These are phyloP conservation scores for Hassar affinis DNA, from an alignment of 2,113 vertebrate genomes.

Conservation along the genomic window DNA sequence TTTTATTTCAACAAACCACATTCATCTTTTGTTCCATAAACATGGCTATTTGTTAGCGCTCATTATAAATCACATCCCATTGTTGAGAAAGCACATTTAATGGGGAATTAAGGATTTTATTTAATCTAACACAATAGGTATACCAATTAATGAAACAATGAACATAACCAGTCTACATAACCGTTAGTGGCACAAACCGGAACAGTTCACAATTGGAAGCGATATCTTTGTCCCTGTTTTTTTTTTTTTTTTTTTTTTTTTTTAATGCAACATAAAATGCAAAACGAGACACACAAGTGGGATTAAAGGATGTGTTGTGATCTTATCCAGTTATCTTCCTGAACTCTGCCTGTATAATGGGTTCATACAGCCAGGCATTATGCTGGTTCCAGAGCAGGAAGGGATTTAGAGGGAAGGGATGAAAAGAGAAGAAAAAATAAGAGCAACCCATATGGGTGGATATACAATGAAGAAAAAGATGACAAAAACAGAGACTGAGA, in stretches of 20 bases:
- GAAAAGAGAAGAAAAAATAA: neutral
- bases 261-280: constrained; percentile 5
- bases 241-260: neutral
- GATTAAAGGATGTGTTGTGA: constrained; percentile 42
- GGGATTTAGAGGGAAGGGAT: constrained; percentile 30
- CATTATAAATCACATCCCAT: constrained; percentile 43
- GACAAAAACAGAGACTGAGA: constrained; percentile 28
- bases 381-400: constrained; percentile 38
- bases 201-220: neutral
- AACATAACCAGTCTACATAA: constrained; percentile 1
- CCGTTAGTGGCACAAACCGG: neutral
- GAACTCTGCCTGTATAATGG: constrained; percentile 40
- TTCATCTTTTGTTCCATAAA: constrained; percentile 34
- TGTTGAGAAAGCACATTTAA: constrained; percentile 28
- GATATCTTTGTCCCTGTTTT: neutral
- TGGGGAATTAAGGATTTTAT: constrained; percentile 29
- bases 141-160: constrained; percentile 29
- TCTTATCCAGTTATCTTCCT: constrained; percentile 41
- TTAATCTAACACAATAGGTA: constrained; percentile 22
- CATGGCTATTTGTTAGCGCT: constrained; percentile 36
- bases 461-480: neutral
- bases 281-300: neutral
- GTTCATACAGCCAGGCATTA: constrained; percentile 48
- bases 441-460: neutral
- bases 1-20: neutral